Evolutionary conservation across 2,113 vertebrate genomes (phyloP).

Genomic region (Nesoenas mayeri): DNA sequence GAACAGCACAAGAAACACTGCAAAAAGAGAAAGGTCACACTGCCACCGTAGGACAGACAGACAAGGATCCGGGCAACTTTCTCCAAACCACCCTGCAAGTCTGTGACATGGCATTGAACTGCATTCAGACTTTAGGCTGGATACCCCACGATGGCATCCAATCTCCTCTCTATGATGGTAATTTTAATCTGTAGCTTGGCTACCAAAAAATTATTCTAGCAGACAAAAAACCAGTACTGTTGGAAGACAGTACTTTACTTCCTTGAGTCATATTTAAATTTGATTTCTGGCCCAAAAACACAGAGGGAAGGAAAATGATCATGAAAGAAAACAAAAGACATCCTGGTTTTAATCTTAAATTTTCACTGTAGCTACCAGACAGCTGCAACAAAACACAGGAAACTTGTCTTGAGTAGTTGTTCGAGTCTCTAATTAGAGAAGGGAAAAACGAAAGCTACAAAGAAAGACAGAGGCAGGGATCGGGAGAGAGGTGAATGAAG

Average conservation of each 20-base stretch:
- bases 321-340: background rate
- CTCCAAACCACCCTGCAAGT: background rate
- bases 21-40: background rate
- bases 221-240: background rate
- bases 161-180: background rate
- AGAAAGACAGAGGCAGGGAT: background rate
- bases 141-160: background rate
- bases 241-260: background rate
- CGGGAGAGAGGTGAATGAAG: background rate
- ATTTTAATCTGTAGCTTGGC: background rate
- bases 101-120: background rate
- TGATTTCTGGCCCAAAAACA: background rate
- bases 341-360: background rate
- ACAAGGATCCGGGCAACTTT: background rate
- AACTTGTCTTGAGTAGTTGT: background rate
- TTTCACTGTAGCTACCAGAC: background rate
- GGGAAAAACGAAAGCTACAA: background rate
- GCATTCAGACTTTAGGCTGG: background rate
- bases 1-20: background rate
- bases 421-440: background rate
- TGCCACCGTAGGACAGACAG: fast-evolving
- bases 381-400: background rate
- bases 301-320: background rate
- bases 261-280: background rate
- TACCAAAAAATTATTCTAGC: background rate